Conservation (phyloP, 2,888 invertebrate genomes). For the Nemurella pictetii region DNA sequence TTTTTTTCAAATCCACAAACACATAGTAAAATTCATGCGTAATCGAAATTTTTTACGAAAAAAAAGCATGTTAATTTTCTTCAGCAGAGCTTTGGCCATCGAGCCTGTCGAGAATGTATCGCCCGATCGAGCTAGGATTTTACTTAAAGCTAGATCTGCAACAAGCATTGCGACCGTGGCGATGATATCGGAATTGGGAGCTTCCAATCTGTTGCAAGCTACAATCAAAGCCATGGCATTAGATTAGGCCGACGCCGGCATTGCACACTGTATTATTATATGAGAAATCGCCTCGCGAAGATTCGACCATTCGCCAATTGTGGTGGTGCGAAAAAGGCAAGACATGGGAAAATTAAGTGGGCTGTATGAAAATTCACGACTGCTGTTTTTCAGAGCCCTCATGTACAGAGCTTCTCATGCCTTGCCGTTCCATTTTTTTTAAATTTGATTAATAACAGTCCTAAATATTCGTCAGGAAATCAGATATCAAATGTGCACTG, state of each 20-base stretch:
- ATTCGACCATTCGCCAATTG: not conserved
- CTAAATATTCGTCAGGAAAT: not conserved
- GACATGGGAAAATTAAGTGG: not conserved
- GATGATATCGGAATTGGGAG: not conserved
- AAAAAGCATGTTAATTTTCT: too few relatives aligned
- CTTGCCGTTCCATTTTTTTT: not conserved
- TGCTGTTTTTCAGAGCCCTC: not conserved
- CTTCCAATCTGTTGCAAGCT: not conserved
- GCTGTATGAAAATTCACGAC: not conserved
- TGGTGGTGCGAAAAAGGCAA: not conserved
- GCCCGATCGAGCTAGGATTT: too few relatives aligned
- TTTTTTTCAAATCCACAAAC: too few relatives aligned
- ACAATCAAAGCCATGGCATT: not conserved
- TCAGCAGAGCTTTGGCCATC: too few relatives aligned
- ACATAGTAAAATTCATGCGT: too few relatives aligned
- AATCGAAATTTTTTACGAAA: too few relatives aligned
- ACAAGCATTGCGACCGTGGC: not conserved
- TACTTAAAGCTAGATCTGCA: too few relatives aligned
- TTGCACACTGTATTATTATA: not conserved
- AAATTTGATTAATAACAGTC: not conserved
- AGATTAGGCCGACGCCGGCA: not conserved
- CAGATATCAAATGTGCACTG: not conserved
- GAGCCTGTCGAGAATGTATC: too few relatives aligned
- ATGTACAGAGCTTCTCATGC: not conserved
- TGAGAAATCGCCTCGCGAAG: not conserved